These are phyloP conservation scores for Myxocyprinus asiaticus DNA, from an alignment of 2,113 vertebrate species.

Conservation along the genomic window DNA sequence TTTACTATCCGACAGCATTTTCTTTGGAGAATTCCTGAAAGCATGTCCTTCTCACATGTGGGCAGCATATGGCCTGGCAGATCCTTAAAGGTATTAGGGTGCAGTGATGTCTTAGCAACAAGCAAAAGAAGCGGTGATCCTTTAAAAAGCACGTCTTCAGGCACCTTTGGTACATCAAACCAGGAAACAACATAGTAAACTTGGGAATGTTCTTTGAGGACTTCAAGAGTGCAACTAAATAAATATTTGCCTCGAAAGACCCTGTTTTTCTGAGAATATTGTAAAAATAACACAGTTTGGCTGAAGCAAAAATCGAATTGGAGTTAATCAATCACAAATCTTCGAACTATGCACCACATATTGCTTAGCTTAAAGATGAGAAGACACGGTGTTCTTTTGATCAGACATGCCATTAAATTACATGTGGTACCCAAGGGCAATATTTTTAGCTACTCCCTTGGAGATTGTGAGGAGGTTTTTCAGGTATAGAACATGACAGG, in stretches of 20 bases:
- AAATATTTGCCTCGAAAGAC: not conserved
- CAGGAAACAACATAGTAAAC: slow-evolving; percentile 42
- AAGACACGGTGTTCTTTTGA: slow-evolving; percentile 22
- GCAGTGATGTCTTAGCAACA: slow-evolving; percentile 8
- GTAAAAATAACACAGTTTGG: not conserved
- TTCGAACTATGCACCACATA: not conserved
- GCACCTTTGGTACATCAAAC: slow-evolving; percentile 22
- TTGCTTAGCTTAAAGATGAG: not conserved
- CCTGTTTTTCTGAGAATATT: slow-evolving; percentile 1
- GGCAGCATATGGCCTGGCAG: slow-evolving; percentile 39
- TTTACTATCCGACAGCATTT: slow-evolving; percentile 22
- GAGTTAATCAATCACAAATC: not conserved
- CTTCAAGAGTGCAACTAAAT: not conserved
- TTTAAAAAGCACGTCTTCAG: slow-evolving; percentile 23
- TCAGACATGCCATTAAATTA: not conserved
- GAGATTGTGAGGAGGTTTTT: not conserved
- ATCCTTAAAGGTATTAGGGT: slow-evolving; percentile 17
- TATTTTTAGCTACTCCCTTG: not conserved
- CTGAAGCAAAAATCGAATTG: not conserved
- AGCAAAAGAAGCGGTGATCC: not conserved
- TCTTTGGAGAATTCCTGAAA: slow-evolving; percentile 20
- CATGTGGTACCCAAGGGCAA: not conserved
- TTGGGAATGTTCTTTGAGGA: slow-evolving; percentile 31
- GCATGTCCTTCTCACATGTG: slow-evolving; percentile 43
- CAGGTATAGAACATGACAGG: not conserved